phyloP scores from a whole-genome alignment of 2,113 vertebrate species.

The Salvelinus sp. region DNA sequence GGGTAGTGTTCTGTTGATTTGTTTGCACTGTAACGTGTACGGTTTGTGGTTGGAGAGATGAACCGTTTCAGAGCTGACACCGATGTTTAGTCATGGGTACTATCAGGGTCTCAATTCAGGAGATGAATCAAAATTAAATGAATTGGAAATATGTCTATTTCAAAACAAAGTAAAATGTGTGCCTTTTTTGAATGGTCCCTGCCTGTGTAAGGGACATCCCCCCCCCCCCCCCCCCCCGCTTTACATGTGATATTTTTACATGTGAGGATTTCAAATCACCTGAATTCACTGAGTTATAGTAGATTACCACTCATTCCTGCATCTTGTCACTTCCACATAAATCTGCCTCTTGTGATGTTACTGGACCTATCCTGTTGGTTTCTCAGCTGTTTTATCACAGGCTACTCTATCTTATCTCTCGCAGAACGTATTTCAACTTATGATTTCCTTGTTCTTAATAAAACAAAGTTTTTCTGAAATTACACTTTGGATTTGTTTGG shows the following conservation, averaged over 20 bases:
- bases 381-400: neutral
- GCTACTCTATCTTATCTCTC: neutral
- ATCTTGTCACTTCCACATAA: neutral
- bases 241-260: no score
- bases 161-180: no score
- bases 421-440: neutral
- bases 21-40: no score
- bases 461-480: neutral
- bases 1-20: neutral
- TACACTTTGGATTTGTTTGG: neutral
- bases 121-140: neutral
- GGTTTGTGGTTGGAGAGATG: neutral
- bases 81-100: no score
- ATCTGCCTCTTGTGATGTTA: neutral
- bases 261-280: neutral
- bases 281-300: neutral
- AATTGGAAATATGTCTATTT: neutral
- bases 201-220: no score
- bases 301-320: neutral
- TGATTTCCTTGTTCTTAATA: slow-evolving; percentile 4
- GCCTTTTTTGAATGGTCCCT: no score
- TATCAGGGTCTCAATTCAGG: neutral
- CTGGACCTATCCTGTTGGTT: neutral
- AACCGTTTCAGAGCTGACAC: neutral
- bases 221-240: no score